Evolutionary conservation across 2,113 vertebrate genomes (phyloP).

Genomic region (Austrofundulus limnaeus): DNA sequence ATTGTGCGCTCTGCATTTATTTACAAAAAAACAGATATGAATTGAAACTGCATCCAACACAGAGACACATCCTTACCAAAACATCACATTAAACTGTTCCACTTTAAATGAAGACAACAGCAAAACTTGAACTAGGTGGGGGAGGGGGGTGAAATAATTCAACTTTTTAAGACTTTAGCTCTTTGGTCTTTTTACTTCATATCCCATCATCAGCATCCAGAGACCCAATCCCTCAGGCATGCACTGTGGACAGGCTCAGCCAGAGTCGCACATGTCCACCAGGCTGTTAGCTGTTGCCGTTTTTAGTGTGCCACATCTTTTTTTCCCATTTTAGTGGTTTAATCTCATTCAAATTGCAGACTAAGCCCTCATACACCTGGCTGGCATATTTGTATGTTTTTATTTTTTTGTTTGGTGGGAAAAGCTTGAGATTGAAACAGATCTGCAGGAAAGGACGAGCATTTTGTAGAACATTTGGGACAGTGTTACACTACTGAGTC

Average conservation of each 20-base stretch:
- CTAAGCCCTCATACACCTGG: slow-evolving; percentile 69
- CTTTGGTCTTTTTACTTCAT: slow-evolving; percentile 73
- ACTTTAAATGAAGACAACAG: slow-evolving; percentile 82
- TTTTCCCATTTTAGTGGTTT: slow-evolving; percentile 64
- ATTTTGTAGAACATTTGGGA: slow-evolving; percentile 41
- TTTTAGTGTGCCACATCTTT: slow-evolving; percentile 69
- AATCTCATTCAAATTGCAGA: slow-evolving; percentile 71
- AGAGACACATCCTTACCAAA: slow-evolving; percentile 38
- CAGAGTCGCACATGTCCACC: slow-evolving; percentile 64
- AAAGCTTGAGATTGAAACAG: slow-evolving; percentile 41
- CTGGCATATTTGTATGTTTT: slow-evolving; percentile 49
- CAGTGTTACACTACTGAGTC: slow-evolving; percentile 63
- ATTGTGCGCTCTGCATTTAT: slow-evolving; percentile 49
- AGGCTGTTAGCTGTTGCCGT: slow-evolving; percentile 71
- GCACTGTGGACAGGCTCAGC: slow-evolving; percentile 74
- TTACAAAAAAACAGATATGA: slow-evolving; percentile 40
- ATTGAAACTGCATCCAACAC: slow-evolving; percentile 59
- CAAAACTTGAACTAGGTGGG: slow-evolving; percentile 78
- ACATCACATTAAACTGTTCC: slow-evolving; percentile 50
- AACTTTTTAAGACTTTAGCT: slow-evolving; percentile 72
- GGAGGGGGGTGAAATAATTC: slow-evolving; percentile 63
- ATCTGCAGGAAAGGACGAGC: slow-evolving; percentile 40
- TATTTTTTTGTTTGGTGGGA: slow-evolving; percentile 34
- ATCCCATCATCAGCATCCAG: slow-evolving; percentile 72
- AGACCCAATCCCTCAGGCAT: slow-evolving; percentile 80